Evolutionary conservation across 2,888 invertebrate genomes (phyloP).

Genomic region (Trichopoda pennipes): DNA sequence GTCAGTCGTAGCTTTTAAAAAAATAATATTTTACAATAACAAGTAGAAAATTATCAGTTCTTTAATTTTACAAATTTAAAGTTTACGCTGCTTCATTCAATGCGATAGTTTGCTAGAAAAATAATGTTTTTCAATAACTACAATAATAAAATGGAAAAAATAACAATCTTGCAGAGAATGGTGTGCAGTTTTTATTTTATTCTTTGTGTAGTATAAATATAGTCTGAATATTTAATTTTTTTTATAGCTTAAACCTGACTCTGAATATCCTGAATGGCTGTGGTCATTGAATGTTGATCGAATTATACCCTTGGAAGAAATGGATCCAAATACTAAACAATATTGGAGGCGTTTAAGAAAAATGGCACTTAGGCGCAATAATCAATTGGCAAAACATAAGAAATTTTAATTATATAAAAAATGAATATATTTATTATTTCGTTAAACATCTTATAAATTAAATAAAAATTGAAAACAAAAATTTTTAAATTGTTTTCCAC

Average conservation of each 20-base stretch:
- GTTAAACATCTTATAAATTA: slow-evolving; percentile 5
- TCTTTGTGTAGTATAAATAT: too few relatives aligned
- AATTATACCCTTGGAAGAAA: slow-evolving; percentile 85
- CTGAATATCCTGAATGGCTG: slow-evolving; percentile 96
- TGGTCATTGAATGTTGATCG: slow-evolving; percentile 88
- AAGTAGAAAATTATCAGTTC: too few relatives aligned
- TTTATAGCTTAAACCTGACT: slow-evolving; percentile 84
- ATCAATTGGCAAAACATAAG: slow-evolving; percentile 83
- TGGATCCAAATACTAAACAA: slow-evolving; percentile 89
- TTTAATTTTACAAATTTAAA: too few relatives aligned
- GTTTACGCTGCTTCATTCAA: too few relatives aligned
- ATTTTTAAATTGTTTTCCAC: not conserved
- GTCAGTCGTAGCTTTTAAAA: too few relatives aligned
- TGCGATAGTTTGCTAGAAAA: too few relatives aligned
- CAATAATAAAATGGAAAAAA: too few relatives aligned
- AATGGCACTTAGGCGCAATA: slow-evolving; percentile 85
- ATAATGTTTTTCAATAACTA: too few relatives aligned
- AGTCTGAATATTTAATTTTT: not conserved
- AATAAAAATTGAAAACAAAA: slow-evolving; percentile 20
- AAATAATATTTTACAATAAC: too few relatives aligned
- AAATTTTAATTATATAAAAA: slow-evolving; percentile 82
- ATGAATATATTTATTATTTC: not conserved
- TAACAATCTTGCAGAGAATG: too few relatives aligned
- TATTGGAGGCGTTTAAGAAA: slow-evolving; percentile 91
- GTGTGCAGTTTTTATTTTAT: too few relatives aligned